Base-by-base conservation (phyloP, 2,113 vertebrate species). In the Cynopterus brachyotis region DNA sequence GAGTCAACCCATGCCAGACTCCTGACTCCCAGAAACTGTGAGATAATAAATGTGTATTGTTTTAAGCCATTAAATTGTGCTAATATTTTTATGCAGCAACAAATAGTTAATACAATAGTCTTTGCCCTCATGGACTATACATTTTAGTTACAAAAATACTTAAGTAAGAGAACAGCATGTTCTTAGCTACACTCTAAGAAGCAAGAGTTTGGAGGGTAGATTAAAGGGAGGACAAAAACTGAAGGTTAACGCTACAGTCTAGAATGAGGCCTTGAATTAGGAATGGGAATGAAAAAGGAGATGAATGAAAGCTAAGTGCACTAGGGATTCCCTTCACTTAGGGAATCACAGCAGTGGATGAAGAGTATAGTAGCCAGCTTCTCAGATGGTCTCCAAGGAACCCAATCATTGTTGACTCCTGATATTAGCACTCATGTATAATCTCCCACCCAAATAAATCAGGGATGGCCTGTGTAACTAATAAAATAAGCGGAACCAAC, bases 171-270 rank as follows among this genome's bases (percentile, higher is more conserved):
- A 86, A 90, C 12, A 89, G 76, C 7, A 89, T 6, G 35, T 9
- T 97, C 66, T 78, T 26, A 94, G 53, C 9, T 93, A 91, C 30
- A 42, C 57, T 80, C 83, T n/a, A 86, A 47, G 73, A 89, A 96
- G 40, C 32, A 96, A 87, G 12, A 69, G 42, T 64, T 42, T 91
- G 57, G 75, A 91, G 26, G n/a, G 15, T 12, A 17, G 55, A 62
- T 66, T 95, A 69, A 66, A 15, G 4, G 15, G 57, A 50, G 35
- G 32, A 45, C 10, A 92, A 87, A 62, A 83, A n/a, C 0, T 32
- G 45, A 89, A 91, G 19, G 47, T 35, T 89, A 62, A 37, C 53
- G 11, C 66, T 90, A 20, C 15, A 50, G 53, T 2, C 50, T 26
- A 73, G 82, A n/a, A 73, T 50, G 72, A 84, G 20, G 30, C 22